phyloP scores from a whole-genome alignment of 2,797 vertebrate species.

The Enteromius treurensis region DNA sequence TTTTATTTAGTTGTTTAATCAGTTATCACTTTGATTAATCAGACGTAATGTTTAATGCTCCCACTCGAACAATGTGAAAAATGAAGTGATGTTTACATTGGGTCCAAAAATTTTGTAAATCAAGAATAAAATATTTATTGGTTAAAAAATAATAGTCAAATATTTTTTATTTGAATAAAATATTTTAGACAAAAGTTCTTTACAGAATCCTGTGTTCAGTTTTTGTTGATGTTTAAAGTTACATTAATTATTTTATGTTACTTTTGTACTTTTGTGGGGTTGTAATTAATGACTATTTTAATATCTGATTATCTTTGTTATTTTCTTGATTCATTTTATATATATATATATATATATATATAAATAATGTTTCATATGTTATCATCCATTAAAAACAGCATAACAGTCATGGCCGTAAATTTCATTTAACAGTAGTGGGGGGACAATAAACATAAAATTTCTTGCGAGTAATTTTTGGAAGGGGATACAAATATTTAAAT shows the following conservation, averaged over 20 bases:
- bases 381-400: too few species aligned
- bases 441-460: too few species aligned
- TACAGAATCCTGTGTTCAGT: background rate
- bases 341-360: too few species aligned
- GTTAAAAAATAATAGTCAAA: background rate
- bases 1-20: too few species aligned
- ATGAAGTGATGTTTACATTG: background rate
- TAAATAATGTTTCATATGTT: too few species aligned
- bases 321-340: background rate
- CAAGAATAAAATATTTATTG: too few species aligned
- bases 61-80: background rate
- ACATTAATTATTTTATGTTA: background rate
- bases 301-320: background rate
- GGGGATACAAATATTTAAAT: too few species aligned
- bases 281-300: background rate
- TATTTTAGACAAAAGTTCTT: too few species aligned
- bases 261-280: background rate
- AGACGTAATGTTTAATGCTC: background rate
- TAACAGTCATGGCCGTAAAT: too few species aligned
- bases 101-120: background rate
- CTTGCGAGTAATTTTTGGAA: too few species aligned
- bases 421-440: too few species aligned
- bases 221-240: background rate
- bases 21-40: background rate
- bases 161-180: background rate